These are phyloP conservation scores for Spinus pinus DNA, from an alignment of 2,797 vertebrate species.

Conservation along the genomic window DNA sequence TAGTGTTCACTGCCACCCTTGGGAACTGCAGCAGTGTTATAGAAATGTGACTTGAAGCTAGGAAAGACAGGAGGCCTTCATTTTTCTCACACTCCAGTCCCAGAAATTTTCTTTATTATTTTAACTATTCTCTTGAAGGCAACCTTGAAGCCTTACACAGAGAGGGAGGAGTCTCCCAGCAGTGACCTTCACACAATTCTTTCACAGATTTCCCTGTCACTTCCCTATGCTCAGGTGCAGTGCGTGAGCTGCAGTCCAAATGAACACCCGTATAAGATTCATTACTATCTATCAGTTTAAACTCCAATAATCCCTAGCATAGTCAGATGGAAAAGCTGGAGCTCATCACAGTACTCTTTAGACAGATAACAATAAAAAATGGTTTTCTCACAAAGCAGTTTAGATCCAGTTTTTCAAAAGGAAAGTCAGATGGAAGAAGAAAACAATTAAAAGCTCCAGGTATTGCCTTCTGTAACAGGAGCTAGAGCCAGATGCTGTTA, in stretches of 20 bases:
- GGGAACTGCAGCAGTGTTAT: not conserved
- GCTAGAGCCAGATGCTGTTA: conserved; percentile 8
- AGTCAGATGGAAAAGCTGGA: not conserved
- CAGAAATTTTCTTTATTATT: not conserved
- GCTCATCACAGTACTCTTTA: not conserved
- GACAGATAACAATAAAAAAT: not conserved
- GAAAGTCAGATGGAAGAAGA: not conserved
- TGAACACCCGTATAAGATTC: not conserved
- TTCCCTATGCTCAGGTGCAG: not conserved
- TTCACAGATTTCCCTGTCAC: not conserved
- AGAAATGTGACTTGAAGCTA: not conserved
- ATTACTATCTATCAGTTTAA: not conserved
- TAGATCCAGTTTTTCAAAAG: not conserved
- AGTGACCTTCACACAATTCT: not conserved
- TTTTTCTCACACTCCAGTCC: not conserved
- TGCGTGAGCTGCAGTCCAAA: not conserved
- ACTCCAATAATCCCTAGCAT: not conserved
- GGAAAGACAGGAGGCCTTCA: not conserved
- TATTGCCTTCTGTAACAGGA: not conserved
- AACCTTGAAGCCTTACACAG: not conserved
- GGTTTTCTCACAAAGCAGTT: not conserved
- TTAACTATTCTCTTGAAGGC: not conserved
- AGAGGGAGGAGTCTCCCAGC: not conserved
- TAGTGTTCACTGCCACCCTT: not conserved
- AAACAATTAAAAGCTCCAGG: conserved; percentile 44